Percentiles rank a stretch among this genome's conserved stretches.
These are phyloP conservation scores for Eulacestoma nigropectus DNA, from an alignment of 2,113 vertebrate species.

Conservation along the genomic window DNA sequence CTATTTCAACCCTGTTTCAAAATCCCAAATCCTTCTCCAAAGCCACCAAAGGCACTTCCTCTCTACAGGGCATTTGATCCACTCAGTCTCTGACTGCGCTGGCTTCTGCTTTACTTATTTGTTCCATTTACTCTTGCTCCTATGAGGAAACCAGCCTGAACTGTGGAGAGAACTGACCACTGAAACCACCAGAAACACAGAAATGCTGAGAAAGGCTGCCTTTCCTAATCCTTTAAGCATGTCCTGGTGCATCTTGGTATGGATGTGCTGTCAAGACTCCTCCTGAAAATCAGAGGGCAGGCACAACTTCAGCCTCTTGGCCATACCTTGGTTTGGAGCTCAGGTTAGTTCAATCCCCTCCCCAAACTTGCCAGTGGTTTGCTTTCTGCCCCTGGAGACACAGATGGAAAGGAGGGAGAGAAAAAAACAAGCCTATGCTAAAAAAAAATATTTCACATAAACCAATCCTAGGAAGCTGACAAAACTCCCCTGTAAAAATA, in stretches of 20 bases:
- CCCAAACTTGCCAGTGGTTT: not conserved
- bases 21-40: not conserved
- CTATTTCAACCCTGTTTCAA: not conserved
- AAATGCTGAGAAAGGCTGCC: not conserved
- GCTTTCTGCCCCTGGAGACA: not conserved
- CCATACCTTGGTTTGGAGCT: not conserved
- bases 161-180: not conserved
- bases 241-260: not conserved
- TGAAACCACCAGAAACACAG: not conserved
- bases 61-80: not conserved
- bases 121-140: not conserved
- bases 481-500: not conserved
- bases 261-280: not conserved
- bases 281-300: not conserved
- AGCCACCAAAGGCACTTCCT: not conserved
- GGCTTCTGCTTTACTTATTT: not conserved
- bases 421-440: not conserved
- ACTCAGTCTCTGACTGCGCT: not conserved
- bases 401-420: not conserved
- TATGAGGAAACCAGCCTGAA: not conserved
- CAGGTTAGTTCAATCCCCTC: not conserved
- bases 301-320: rapidly evolving
- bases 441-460: not conserved
- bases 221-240: not conserved
- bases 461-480: not conserved